These are phyloP conservation scores for Latrodectus elegans DNA, from an alignment of 2,888 invertebrate species.

Conservation along the genomic window DNA sequence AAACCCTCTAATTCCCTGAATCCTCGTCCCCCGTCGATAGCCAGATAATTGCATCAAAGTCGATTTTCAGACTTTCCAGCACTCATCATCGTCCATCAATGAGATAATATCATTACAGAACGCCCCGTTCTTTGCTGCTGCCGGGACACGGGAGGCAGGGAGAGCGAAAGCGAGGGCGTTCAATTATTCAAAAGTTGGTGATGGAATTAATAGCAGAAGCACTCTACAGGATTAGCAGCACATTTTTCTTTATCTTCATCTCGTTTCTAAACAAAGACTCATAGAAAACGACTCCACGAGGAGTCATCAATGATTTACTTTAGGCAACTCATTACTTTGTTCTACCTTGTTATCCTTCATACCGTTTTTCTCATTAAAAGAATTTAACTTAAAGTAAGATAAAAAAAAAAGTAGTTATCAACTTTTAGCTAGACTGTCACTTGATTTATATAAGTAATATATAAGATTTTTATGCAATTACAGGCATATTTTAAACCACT, in stretches of 20 bases:
- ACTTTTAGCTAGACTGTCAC: too few relatives aligned
- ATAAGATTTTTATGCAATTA: too few relatives aligned
- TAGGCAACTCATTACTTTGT: neutral
- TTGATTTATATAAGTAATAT: too few relatives aligned
- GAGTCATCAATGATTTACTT: constrained; percentile 30
- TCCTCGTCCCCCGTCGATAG: constrained; percentile 19
- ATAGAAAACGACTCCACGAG: constrained; percentile 20
- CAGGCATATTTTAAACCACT: too few relatives aligned
- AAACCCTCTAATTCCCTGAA: neutral
- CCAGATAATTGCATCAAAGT: constrained; percentile 57
- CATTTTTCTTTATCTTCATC: neutral
- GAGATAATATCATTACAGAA: constrained; percentile 58
- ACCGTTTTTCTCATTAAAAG: neutral
- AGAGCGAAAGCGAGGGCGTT: constrained; percentile 8
- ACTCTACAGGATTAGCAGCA: constrained; percentile 37
- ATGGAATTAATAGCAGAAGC: constrained; percentile 53
- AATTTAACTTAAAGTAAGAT: neutral
- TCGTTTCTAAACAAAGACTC: constrained; percentile 28
- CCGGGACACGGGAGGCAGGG: neutral
- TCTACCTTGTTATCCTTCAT: neutral
- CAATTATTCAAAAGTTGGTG: constrained; percentile 59
- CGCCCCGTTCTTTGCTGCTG: neutral
- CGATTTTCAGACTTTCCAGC: constrained; percentile 36
- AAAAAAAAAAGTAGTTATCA: too few relatives aligned
- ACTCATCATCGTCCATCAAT: constrained; percentile 47